These are phyloP conservation scores for Nineta flava DNA, from an alignment of 2,888 invertebrate genomes.

Conservation along the genomic window DNA sequence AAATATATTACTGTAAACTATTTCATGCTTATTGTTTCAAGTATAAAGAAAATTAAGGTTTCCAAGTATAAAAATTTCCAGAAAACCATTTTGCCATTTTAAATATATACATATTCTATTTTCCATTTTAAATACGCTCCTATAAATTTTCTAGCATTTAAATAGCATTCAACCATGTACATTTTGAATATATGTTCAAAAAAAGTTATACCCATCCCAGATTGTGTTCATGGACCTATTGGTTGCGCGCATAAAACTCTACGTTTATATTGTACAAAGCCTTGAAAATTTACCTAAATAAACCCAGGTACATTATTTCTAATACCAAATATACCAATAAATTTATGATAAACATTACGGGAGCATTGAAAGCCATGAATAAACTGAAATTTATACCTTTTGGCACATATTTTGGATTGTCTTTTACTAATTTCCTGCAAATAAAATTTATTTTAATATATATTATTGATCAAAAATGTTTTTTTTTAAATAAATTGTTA, in stretches of 20 bases:
- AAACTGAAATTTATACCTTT: conserved; percentile 58
- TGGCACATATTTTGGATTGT: neutral
- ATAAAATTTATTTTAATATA: neutral
- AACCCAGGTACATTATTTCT: conserved; percentile 66
- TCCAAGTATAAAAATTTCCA: no score
- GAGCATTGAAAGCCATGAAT: conserved; percentile 77
- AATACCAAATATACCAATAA: conserved; percentile 61
- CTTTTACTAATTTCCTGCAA: neutral
- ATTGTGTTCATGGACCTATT: no score
- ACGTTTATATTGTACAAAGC: neutral
- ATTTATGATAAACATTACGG: conserved; percentile 68
- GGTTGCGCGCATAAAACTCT: neutral
- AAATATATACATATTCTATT: no score
- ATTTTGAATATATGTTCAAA: no score
- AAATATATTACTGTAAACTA: no score
- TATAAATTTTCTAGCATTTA: no score
- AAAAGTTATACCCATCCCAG: no score
- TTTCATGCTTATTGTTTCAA: no score
- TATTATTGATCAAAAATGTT: neutral
- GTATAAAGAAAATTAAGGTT: no score
- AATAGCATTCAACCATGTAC: no score
- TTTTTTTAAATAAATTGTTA: neutral
- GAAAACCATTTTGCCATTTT: no score
- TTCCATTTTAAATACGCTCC: no score
- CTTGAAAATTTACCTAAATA: conserved; percentile 25